A percentile compares a stretch with the other conserved stretches of the same genome.
Conservation (phyloP, 2,113 vertebrate species). For the Machaerirhynchus nigripectus region DNA sequence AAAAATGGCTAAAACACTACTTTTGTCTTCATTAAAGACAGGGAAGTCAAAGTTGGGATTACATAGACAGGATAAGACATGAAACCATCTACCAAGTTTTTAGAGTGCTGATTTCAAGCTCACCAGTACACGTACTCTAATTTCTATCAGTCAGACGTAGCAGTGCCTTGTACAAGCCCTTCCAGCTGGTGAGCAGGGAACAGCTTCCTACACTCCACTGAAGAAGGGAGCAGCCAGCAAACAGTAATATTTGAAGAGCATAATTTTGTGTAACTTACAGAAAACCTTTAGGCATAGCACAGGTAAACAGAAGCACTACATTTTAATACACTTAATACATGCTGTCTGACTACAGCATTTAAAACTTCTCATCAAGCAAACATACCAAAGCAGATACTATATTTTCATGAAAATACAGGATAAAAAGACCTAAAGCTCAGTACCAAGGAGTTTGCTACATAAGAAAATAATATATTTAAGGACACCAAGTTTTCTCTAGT, state of each 20-base stretch:
- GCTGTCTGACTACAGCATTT: background rate
- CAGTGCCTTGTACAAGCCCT: background rate
- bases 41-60: background rate
- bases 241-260: background rate
- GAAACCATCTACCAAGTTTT: background rate
- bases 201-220: background rate
- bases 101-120: background rate
- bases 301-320: background rate
- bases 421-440: background rate
- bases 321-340: background rate
- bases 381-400: background rate
- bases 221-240: background rate
- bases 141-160: rapidly evolving
- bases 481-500: background rate
- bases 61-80: background rate
- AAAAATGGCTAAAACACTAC: background rate
- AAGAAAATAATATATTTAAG: background rate
- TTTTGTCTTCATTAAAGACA: background rate
- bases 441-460: background rate
- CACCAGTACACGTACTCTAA: background rate
- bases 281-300: background rate
- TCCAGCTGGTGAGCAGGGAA: background rate
- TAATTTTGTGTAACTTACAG: background rate
- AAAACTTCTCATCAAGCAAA: background rate
- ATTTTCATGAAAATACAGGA: background rate